These are phyloP conservation scores for Channa striata DNA, from an alignment of 2,797 vertebrate genomes.

Conservation along the genomic window DNA sequence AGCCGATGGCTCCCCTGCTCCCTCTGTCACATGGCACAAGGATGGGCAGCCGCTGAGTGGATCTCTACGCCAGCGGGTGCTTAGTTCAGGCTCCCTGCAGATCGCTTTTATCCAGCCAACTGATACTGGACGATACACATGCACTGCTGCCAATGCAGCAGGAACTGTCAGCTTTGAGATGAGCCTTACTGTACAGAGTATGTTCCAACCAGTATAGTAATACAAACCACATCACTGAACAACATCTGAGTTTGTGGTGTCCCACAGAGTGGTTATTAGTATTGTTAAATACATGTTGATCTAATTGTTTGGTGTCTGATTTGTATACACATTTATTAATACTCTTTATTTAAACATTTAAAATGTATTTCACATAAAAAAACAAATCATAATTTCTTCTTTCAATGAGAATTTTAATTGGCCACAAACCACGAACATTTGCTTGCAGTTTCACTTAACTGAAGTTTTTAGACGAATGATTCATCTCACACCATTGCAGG, in stretches of 20 bases:
- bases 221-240: neutral
- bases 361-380: too few relatives aligned
- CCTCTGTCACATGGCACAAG: slow-evolving; percentile 90
- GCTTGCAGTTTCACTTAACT: too few relatives aligned
- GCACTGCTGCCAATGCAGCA: slow-evolving; percentile 89
- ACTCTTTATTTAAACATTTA: too few relatives aligned
- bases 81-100: slow-evolving; percentile 91
- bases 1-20: slow-evolving; percentile 87
- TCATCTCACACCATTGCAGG: too few relatives aligned
- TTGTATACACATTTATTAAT: neutral
- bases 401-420: too few relatives aligned
- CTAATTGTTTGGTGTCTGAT: neutral
- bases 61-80: slow-evolving; percentile 85
- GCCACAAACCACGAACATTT: too few relatives aligned
- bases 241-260: neutral
- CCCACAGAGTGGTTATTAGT: neutral
- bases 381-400: too few relatives aligned
- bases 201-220: slow-evolving; percentile 11
- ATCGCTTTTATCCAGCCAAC: slow-evolving; percentile 87
- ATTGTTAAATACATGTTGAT: neutral
- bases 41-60: slow-evolving; percentile 85
- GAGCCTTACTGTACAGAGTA: slow-evolving; percentile 89
- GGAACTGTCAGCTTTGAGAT: slow-evolving; percentile 86
- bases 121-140: slow-evolving; percentile 90
- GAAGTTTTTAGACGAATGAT: too few relatives aligned